Evolutionary conservation across 2,113 vertebrate genomes (phyloP).

Genomic region (Odocoileus hemionus): DNA sequence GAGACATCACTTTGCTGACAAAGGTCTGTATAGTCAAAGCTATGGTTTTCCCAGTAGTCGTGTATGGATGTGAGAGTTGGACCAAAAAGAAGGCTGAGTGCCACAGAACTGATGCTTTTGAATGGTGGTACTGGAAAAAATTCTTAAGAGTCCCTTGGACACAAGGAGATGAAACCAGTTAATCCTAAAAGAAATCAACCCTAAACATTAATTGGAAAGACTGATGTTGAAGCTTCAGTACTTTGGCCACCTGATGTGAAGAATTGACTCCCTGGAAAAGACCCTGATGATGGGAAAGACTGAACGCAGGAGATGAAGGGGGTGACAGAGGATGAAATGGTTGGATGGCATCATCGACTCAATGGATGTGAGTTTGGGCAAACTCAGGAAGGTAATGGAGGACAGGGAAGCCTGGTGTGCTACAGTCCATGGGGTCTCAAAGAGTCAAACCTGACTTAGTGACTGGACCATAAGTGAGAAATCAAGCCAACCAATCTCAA

Average conservation of each 20-base stretch:
- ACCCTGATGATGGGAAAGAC: not conserved
- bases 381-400: not conserved
- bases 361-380: not conserved
- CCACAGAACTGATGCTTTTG: not conserved
- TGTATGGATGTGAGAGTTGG: not conserved
- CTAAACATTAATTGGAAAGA: not conserved
- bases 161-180: not conserved
- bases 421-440: not conserved
- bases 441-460: not conserved
- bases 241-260: not conserved
- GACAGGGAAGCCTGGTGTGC: not conserved
- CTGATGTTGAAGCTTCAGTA: not conserved
- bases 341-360: not conserved
- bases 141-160: not conserved
- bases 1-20: not conserved
- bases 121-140: not conserved
- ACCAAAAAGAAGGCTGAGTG: not conserved
- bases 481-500: not conserved
- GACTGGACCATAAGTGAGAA: not conserved
- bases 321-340: not conserved
- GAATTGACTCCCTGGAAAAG: not conserved
- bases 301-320: fast-evolving
- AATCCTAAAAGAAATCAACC: not conserved
- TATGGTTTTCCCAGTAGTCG: not conserved
- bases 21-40: not conserved